A percentile compares a stretch with the other conserved stretches of the same genome.
Evolutionary conservation across 2,797 vertebrate species (phyloP).

Genomic region (Arvicola amphibius): DNA sequence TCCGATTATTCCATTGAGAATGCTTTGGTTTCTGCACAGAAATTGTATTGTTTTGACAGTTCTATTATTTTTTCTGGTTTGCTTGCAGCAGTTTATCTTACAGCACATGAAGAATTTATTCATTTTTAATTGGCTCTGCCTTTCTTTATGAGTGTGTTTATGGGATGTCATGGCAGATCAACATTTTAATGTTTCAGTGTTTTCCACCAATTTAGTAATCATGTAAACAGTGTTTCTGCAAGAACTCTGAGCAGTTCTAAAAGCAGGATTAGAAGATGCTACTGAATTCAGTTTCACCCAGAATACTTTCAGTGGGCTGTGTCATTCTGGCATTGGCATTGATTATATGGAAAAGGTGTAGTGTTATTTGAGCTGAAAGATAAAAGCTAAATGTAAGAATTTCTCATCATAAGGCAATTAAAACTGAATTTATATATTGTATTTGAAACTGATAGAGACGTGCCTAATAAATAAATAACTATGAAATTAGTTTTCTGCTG

Average conservation of each 20-base stretch:
- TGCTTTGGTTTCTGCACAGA: conserved; percentile 67
- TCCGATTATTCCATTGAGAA: conserved; percentile 57
- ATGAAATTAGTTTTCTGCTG: not conserved
- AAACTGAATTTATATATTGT: not conserved
- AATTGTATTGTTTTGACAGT: conserved; percentile 77
- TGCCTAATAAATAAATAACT: conserved; percentile 14
- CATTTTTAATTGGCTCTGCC: conserved; percentile 80
- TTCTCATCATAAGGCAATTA: not conserved
- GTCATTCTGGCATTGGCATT: not conserved
- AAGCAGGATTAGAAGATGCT: conserved; percentile 40
- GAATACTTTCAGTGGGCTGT: not conserved
- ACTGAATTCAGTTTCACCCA: conserved; percentile 41
- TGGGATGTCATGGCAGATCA: conserved; percentile 63
- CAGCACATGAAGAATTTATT: conserved; percentile 41
- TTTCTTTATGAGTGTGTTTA: conserved; percentile 80
- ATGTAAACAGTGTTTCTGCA: conserved; percentile 47
- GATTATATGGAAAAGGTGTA: not conserved
- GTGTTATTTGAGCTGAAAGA: not conserved
- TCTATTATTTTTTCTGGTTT: conserved; percentile 78
- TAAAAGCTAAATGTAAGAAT: conserved; percentile 26
- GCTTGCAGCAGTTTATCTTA: conserved; percentile 73
- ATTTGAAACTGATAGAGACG: conserved; percentile 1
- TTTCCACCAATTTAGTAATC: conserved; percentile 67
- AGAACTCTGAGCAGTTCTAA: conserved; percentile 65
- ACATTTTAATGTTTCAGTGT: conserved; percentile 73